These are phyloP conservation scores for Echinops telfairi DNA, from an alignment of 2,113 vertebrate species.

Conservation along the genomic window DNA sequence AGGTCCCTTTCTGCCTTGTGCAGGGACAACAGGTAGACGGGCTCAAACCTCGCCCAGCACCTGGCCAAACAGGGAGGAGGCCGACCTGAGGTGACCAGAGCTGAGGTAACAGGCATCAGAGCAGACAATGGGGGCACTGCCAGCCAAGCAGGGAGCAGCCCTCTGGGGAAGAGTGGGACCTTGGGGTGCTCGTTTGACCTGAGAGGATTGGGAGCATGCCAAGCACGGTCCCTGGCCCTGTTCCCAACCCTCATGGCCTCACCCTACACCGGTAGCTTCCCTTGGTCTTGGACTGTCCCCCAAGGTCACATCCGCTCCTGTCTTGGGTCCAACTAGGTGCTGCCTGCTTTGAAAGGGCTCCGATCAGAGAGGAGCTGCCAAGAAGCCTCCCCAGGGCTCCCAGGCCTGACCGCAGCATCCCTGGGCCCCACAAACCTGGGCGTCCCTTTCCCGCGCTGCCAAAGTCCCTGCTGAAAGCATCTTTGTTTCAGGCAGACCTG, in stretches of 20 bases:
- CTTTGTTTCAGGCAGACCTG: slow-evolving; percentile 67
- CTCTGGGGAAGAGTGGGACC: too few species aligned
- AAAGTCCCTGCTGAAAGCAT: slow-evolving; percentile 66
- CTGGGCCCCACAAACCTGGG: neutral
- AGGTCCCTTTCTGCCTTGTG: neutral
- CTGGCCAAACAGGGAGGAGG: neutral
- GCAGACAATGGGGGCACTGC: neutral
- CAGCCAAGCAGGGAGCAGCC: neutral
- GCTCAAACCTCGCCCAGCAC: neutral
- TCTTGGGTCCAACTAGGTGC: neutral
- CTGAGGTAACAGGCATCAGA: neutral
- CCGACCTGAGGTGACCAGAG: too few species aligned
- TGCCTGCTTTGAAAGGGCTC: neutral
- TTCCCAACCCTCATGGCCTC: neutral
- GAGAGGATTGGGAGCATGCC: neutral
- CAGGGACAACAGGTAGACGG: neutral
- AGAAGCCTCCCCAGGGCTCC: slow-evolving; percentile 20
- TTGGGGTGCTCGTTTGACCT: neutral
- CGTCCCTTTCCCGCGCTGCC: slow-evolving; percentile 21
- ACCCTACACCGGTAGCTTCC: too few species aligned
- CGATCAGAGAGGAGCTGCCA: slow-evolving; percentile 38
- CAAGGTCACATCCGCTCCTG: neutral
- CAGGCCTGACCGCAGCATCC: neutral
- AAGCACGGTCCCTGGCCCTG: too few species aligned
- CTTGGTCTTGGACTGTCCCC: neutral